Evolutionary conservation across 2,797 vertebrate genomes (phyloP).

Genomic region (Coregonus suidteri): DNA sequence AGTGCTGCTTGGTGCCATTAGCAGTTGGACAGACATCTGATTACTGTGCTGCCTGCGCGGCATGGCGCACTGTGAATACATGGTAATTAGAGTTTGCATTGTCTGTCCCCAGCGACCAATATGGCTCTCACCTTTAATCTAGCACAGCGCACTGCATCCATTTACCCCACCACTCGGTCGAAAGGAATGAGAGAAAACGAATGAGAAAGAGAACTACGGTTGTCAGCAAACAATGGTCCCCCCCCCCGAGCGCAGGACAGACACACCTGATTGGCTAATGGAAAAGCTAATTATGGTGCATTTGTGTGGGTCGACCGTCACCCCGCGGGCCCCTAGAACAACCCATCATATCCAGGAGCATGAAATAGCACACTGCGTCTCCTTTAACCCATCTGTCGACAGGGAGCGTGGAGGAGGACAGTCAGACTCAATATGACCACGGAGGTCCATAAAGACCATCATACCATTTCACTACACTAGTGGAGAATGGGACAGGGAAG

Average conservation of each 20-base stretch:
- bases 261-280: slow-evolving; percentile 78
- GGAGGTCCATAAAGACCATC: slow-evolving; percentile 42
- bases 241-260: slow-evolving; percentile 73
- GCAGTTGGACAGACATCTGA: slow-evolving; percentile 61
- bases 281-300: slow-evolving; percentile 82
- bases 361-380: slow-evolving; percentile 73
- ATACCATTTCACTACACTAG: slow-evolving; percentile 58
- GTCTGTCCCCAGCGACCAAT: slow-evolving; percentile 64
- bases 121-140: slow-evolving; percentile 75
- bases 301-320: slow-evolving; percentile 72
- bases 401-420: slow-evolving; percentile 52
- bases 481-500: slow-evolving; percentile 6
- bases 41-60: slow-evolving; percentile 49
- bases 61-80: slow-evolving; percentile 55
- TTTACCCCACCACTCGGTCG: slow-evolving; percentile 40
- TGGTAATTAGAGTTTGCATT: slow-evolving; percentile 58
- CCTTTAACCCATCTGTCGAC: slow-evolving; percentile 41
- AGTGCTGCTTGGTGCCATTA: slow-evolving; percentile 44
- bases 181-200: slow-evolving; percentile 21
- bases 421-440: slow-evolving; percentile 41
- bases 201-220: slow-evolving; percentile 40
- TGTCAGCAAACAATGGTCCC: slow-evolving; percentile 79
- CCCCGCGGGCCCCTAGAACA: slow-evolving; percentile 68
- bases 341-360: slow-evolving; percentile 76
- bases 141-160: slow-evolving; percentile 52